Conservation (phyloP, 2,888 invertebrate species). For the Sminthurides aquaticus region DNA sequence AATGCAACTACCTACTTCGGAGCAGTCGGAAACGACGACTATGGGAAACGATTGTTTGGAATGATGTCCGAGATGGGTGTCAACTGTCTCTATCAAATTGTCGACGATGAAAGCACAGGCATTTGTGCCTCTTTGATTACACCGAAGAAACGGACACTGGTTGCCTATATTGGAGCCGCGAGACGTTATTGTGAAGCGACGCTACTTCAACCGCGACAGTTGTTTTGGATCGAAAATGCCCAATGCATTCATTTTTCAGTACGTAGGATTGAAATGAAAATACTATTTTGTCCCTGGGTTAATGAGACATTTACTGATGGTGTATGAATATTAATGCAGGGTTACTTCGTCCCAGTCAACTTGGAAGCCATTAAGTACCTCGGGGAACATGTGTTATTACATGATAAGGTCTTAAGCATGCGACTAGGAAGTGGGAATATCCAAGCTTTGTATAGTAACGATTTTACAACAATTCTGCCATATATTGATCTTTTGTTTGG, state of each 20-base stretch:
- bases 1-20: not conserved
- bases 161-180: not conserved
- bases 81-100: not conserved
- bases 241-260: not conserved
- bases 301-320: not conserved
- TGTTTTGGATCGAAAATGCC: not conserved
- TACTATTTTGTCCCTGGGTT: not conserved
- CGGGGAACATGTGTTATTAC: not conserved
- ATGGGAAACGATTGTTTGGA: not conserved
- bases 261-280: not conserved
- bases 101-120: not conserved
- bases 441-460: no score
- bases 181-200: not conserved
- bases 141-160: not conserved
- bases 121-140: not conserved
- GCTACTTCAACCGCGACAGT: not conserved
- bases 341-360: not conserved
- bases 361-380: not conserved
- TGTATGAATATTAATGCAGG: not conserved
- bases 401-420: not conserved
- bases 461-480: not conserved
- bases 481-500: conserved; percentile 5
- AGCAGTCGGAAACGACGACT: not conserved
- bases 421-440: not conserved
- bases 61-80: not conserved